A percentile compares a stretch with the other conserved stretches of the same genome.
Evolutionary conservation across 2,888 invertebrate genomes (phyloP).

Genomic region (Alviniconcha strummeri): DNA sequence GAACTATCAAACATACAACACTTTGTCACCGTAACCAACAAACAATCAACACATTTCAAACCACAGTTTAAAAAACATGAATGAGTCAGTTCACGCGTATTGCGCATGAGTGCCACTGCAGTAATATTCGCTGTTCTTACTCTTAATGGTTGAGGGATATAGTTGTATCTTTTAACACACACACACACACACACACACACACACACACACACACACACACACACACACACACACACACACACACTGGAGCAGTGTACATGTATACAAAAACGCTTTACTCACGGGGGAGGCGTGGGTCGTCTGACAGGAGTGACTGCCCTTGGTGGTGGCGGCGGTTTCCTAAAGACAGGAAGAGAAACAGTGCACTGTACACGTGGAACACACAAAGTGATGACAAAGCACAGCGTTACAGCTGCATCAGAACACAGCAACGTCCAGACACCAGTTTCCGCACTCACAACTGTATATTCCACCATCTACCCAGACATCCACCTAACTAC

Average conservation of each 20-base stretch:
- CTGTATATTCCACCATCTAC: too few species aligned
- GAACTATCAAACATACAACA: background rate
- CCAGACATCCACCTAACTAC: too few species aligned
- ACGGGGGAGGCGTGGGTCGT: conserved; percentile 8
- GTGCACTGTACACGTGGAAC: too few species aligned
- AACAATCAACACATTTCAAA: too few species aligned
- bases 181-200: background rate
- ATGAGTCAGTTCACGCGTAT: too few species aligned
- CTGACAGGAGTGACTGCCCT: background rate
- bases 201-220: background rate
- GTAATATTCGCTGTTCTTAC: background rate
- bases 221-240: background rate
- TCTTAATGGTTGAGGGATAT: background rate
- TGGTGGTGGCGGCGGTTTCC: background rate
- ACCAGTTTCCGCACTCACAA: too few species aligned
- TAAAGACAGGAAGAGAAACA: background rate
- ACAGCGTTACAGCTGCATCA: too few species aligned
- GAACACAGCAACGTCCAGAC: too few species aligned
- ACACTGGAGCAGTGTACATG: background rate
- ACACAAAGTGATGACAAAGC: too few species aligned
- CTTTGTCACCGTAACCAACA: background rate
- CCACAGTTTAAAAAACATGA: too few species aligned
- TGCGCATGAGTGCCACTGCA: too few species aligned
- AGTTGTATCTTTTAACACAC: background rate
- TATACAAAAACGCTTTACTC: background rate